Conservation (phyloP, 2,888 invertebrate genomes). For the Cosmia pyralina region DNA sequence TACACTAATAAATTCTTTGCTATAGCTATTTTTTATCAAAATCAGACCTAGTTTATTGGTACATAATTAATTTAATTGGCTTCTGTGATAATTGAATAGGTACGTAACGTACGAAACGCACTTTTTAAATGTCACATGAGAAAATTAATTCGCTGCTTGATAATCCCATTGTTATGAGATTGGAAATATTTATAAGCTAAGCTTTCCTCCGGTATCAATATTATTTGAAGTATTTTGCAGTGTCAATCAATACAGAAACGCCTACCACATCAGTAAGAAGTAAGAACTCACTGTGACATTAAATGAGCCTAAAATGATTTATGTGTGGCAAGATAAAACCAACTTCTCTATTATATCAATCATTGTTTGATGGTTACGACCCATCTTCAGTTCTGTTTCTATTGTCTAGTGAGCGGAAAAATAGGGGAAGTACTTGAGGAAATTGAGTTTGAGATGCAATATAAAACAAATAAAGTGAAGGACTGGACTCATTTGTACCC, state of each 20-base stretch:
- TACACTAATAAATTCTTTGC: not conserved
- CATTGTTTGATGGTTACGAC: conserved; percentile 61
- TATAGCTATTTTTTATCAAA: not conserved
- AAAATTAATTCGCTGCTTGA: conserved; percentile 3
- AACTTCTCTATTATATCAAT: conserved; percentile 69
- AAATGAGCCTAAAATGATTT: conserved; percentile 76
- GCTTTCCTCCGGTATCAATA: conserved; percentile 6
- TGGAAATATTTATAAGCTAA: conserved; percentile 3
- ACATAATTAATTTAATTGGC: conserved; percentile 1
- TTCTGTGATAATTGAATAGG: not conserved
- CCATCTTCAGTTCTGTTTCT: conserved; percentile 53
- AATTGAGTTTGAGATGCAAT: conserved; percentile 50
- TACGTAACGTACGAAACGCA: not conserved
- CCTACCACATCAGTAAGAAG: conserved; percentile 69
- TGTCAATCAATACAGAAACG: conserved; percentile 71
- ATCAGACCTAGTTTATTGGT: not conserved
- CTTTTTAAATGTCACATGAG: not conserved
- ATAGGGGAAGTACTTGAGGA: conserved; percentile 42
- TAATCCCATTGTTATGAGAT: too few species aligned
- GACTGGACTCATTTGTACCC: conserved; percentile 38
- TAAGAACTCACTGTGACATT: conserved; percentile 68
- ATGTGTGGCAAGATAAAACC: conserved; percentile 72
- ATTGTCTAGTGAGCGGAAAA: conserved; percentile 63
- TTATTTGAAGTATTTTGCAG: conserved; percentile 42
- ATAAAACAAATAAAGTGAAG: conserved; percentile 44